Evolutionary conservation across 2,113 vertebrate genomes (phyloP).

Genomic region (Nibea albiflora): DNA sequence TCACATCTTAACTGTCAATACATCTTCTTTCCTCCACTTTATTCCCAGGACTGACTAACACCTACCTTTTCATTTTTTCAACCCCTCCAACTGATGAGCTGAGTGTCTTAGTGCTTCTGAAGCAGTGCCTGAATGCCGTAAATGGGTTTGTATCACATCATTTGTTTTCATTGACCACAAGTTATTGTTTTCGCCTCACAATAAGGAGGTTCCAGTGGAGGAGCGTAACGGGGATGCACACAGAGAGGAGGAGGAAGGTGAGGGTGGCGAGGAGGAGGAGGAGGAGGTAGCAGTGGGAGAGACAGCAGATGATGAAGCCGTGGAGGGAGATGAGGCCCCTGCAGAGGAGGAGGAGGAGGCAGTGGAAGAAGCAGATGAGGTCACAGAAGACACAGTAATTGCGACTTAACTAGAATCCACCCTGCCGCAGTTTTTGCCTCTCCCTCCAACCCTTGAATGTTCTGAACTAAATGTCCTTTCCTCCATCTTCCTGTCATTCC

Average conservation of each 20-base stretch:
- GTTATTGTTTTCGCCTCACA: slow-evolving; percentile 61
- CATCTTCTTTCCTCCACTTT: slow-evolving; percentile 7
- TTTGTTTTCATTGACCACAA: slow-evolving; percentile 29
- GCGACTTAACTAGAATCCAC: slow-evolving; percentile 33
- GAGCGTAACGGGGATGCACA: slow-evolving; percentile 74
- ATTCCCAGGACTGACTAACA: slow-evolving; percentile 16
- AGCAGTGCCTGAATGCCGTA: neutral
- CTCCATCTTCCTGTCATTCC: slow-evolving; percentile 36
- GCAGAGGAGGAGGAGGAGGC: slow-evolving; percentile 41
- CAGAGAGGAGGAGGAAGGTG: slow-evolving; percentile 48
- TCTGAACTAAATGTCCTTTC: slow-evolving; percentile 28
- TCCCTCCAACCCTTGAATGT: slow-evolving; percentile 23
- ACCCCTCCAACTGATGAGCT: slow-evolving; percentile 6
- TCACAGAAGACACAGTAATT: slow-evolving; percentile 79
- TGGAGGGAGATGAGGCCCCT: slow-evolving; percentile 32
- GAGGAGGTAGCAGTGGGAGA: slow-evolving; percentile 45
- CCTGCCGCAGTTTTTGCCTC: slow-evolving; percentile 19
- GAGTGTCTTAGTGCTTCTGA: neutral
- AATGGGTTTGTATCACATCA: neutral
- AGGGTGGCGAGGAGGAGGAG: slow-evolving; percentile 38
- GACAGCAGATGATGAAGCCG: slow-evolving; percentile 43
- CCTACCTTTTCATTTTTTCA: neutral
- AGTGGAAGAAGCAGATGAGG: slow-evolving; percentile 62
- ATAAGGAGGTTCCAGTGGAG: slow-evolving; percentile 71
- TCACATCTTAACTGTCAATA: neutral